Base-by-base conservation (phyloP, 2,888 invertebrate species). In the Mylabris sibirica region DNA sequence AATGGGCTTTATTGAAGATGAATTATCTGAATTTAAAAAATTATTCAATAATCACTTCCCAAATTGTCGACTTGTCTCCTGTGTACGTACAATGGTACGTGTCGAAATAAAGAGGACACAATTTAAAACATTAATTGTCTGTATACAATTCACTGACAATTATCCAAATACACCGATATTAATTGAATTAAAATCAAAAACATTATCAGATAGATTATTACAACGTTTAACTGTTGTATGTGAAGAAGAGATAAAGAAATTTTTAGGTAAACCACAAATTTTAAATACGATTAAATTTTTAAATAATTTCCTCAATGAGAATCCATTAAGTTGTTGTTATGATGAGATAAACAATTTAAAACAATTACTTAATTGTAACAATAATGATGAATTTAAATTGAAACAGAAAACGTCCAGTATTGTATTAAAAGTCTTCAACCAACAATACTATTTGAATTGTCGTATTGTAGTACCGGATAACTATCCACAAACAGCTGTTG, bases 101-200 rank as follows among this genome's bases (percentile, higher is more conserved):
- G 88, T 90, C 64, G 89, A 90, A 86, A 90, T 92, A 82, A 90
- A 89, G 79, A 86, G 87, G 78, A 90, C 90, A 34, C 85, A 87
- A 59, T 88, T 87, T 77, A 91, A 91, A 77, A 87, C 88, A 72
- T 79, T 93, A 67, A 87, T 89, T 24, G 87, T 88, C 64, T 91
- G 91, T 73, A 86, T 91, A 64, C 90, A 91, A 80, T 93, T 92
- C 81, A 89, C 91, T 0, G 81, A 84, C 49, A 84, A 87, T 59
- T 93, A 93, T 83, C 93, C 93, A 0, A 78, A 84, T 11, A 81
- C 84, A 1, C 84, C 88, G 0, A 79, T 92, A 22, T 83, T 93
- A 30, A 83, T 92, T 14, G 92, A 93, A 82, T 82, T 93, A 8
- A 92, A 91, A 80, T 92, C 92, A 77, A 91, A 91, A 83, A 89